These are phyloP conservation scores for Lagopus leucura DNA, from an alignment of 2,113 vertebrate genomes.

Conservation along the genomic window DNA sequence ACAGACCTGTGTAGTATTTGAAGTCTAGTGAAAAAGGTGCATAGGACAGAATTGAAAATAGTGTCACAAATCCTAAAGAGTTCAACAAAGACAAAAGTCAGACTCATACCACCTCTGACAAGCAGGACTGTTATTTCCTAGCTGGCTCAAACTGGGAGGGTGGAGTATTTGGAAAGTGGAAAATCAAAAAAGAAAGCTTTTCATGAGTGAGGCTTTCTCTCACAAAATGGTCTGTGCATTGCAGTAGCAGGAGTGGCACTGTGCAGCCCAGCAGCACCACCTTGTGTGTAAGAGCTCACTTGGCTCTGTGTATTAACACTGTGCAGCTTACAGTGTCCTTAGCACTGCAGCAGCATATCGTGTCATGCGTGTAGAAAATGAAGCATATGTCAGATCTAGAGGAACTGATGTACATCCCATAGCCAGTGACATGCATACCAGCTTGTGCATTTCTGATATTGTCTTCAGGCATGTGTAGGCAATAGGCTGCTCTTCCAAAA, in stretches of 20 bases:
- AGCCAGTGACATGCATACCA: not conserved
- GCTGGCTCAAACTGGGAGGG: not conserved
- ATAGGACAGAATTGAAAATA: not conserved
- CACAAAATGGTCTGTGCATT: not conserved
- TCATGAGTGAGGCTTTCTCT: not conserved
- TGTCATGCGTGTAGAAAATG: not conserved
- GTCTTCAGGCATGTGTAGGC: not conserved
- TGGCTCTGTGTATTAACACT: not conserved
- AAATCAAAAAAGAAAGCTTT: not conserved
- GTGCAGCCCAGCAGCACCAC: conserved; percentile 57
- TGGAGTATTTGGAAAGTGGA: not conserved
- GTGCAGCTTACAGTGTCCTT: not conserved
- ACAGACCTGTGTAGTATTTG: not conserved
- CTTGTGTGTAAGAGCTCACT: not conserved
- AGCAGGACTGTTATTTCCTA: not conserved
- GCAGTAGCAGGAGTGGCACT: not conserved
- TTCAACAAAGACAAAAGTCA: not conserved
- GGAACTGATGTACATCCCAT: not conserved
- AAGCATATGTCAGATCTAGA: not conserved
- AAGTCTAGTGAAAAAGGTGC: not conserved
- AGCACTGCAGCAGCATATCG: not conserved
- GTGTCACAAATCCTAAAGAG: not conserved
- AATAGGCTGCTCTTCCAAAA: not conserved
- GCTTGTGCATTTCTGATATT: not conserved
- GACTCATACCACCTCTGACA: not conserved